Base-by-base conservation (phyloP, 1,140 invertebrate genomes). In the Drosophila nigromelanica region DNA sequence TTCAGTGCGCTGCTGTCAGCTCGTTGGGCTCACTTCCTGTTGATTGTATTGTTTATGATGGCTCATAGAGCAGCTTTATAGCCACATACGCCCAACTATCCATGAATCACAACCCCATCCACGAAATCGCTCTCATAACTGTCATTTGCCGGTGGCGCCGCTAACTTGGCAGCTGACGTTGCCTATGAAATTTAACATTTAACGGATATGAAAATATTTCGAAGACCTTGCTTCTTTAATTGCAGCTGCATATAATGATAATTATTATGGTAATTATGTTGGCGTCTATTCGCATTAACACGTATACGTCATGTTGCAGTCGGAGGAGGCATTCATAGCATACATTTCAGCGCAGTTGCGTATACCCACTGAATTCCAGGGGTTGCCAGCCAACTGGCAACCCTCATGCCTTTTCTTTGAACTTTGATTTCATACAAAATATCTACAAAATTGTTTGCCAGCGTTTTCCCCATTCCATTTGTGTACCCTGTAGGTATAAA, bases 41-140 rank as follows among this genome's bases (percentile, higher is more conserved):
- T 74, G 72, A 74, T 70, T 74, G 72, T 74, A 58, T 74, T 74
- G 72, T 70, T 74, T 70, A 74, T 74, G 66, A 74, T 70, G 66
- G 50, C 51, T 63, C 72, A 55, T 39, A 39, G 67, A 63, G 39
- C 59, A 58, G 50, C 35, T 50, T 33, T 12, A 43, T n/a, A 11
- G 45, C 15, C 27, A 47, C 14, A 33, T 40, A 27, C 59, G 24
- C 5, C 12, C 30, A 66, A 67, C 62, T 60, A 66, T 58, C 62
- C 58, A 40, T 39, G 47, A 67, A 12, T 51, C 54, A 43, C 27
- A 39, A 3, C 10, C 8, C 15, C 21, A 18, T 15, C 18, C 4
- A 30, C 12, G 52, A 21, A 37, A 39, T 64, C n/a, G 48, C 50
- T 42, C 37, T 37, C 71, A 73, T 62, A 73, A 43, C 66, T 70